Base-by-base conservation (phyloP, 2,113 vertebrate genomes). In the Peromyscus californicus region DNA sequence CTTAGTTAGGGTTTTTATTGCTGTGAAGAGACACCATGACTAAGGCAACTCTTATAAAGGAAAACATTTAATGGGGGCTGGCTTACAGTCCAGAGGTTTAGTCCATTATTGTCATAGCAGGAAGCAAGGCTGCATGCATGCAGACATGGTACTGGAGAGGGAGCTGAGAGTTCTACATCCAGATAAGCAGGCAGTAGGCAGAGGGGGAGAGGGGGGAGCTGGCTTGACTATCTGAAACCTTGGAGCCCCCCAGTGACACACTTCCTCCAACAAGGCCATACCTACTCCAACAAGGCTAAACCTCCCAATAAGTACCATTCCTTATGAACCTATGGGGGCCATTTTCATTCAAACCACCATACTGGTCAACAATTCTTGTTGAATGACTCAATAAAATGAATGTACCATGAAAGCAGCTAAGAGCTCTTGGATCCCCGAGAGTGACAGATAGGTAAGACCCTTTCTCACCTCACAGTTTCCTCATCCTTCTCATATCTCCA, bases 401-500 rank as follows among this genome's bases (percentile, higher is more conserved):
- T 26, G 54, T 16, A 0, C 24, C 22, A 1, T 2, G 5, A 22
- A 69, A 61, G 57, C 10, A 3, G n/a, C 65, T 82, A 12, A 9
- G 89, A 79, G 42, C 4, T 21, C 63, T 7, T 74, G 51, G 74
- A 82, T 16, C 21, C 69, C 65, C 33, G 36, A 48, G 48, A 36
- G 10, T 33, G 91, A 21, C 45, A 16, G 93, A 24, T 33, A 13
- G 80, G 39, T 11, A 19, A 65, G 33, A 45, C 17, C 31, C 4
- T 29, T 33, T 42, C 10, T 45, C 6, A 6, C 45, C 45, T 11
- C 17, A 0, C 89, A 0, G 16, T 33, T 5, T 11, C 15, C n/a
- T 3, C 5, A 16, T 7, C 48, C 9, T 21, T 17, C 17, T 13
- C 57, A 29, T 63, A 16, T 33, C 65, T 7, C 2, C 61, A 6